Conservation (phyloP, 2,888 invertebrate genomes). For the Ceriagrion tenellum region DNA sequence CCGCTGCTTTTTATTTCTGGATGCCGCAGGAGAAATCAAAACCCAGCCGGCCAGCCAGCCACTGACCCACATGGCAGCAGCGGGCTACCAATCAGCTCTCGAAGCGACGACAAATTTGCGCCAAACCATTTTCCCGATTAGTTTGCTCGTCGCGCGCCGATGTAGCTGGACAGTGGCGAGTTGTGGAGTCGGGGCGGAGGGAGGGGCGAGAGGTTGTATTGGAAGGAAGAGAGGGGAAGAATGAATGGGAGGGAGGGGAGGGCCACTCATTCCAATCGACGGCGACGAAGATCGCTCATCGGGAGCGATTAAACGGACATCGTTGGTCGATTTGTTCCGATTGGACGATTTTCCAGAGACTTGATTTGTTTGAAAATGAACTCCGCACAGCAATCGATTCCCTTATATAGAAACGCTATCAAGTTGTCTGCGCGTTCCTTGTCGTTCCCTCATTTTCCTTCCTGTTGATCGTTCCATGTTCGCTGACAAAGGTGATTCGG, state of each 20-base stretch:
- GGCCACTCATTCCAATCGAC: background rate
- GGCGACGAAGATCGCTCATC: background rate
- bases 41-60: background rate
- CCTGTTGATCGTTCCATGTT: background rate
- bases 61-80: constrained; percentile 26
- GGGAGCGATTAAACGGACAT: background rate
- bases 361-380: background rate
- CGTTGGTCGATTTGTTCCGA: background rate
- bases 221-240: background rate
- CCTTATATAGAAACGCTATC: background rate
- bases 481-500: background rate
- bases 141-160: constrained; percentile 12
- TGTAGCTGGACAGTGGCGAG: background rate
- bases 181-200: background rate
- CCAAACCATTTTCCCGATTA: constrained; percentile 49
- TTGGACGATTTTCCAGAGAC: background rate
- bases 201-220: background rate
- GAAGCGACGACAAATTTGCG: constrained; percentile 46
- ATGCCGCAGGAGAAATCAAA: constrained; percentile 57
- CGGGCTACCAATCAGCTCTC: constrained; percentile 32
- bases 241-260: background rate
- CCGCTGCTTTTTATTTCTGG: background rate
- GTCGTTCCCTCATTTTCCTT: background rate
- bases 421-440: background rate
- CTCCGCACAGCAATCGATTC: background rate